These are phyloP conservation scores for Semnopithecus entellus DNA, from an alignment of 2,113 vertebrate genomes.

Conservation along the genomic window DNA sequence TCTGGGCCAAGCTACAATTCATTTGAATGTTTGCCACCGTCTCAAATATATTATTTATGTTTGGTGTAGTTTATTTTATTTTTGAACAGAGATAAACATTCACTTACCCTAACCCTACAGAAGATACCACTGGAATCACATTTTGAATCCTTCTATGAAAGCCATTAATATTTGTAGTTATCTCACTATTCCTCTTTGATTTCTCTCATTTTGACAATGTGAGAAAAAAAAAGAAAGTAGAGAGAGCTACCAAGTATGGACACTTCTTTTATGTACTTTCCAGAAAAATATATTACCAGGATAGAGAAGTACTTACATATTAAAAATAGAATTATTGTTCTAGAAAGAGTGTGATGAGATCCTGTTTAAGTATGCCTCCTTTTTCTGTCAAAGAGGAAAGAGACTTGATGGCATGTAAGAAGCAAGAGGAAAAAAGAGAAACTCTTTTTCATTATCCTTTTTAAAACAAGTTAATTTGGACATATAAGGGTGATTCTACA, in stretches of 20 bases:
- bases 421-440: neutral
- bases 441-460: neutral
- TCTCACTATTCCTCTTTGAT: neutral
- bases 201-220: neutral
- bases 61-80: neutral
- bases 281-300: neutral
- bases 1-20: neutral
- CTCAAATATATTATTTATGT: neutral
- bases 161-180: neutral
- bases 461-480: neutral
- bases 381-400: neutral
- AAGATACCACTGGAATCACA: neutral
- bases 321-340: neutral
- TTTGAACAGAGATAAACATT: neutral
- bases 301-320: neutral
- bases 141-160: neutral
- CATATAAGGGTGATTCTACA: neutral
- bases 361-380: neutral
- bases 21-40: neutral
- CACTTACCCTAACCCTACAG: neutral
- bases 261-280: neutral
- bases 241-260: neutral
- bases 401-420: neutral
- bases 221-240: neutral
- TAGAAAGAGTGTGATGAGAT: neutral